phyloP scores from a whole-genome alignment of 2,888 invertebrate species.

The Lottia gigantea region DNA sequence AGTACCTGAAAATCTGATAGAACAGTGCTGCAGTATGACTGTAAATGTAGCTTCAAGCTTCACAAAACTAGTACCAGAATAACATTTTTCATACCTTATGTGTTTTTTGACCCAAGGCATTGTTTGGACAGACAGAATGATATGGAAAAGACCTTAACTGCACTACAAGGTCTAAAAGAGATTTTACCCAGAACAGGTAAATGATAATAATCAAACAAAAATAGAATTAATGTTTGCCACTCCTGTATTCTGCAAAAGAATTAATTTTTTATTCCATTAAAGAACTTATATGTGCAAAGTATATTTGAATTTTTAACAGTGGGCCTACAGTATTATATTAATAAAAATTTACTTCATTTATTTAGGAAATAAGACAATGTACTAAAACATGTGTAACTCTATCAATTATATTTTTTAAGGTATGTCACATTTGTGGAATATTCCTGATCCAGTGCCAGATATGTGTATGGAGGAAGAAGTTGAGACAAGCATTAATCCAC shows the following conservation, averaged over 20 bases:
- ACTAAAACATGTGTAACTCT: too few relatives aligned
- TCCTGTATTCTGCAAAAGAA: too few relatives aligned
- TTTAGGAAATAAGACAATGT: neutral
- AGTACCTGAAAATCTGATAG: too few relatives aligned
- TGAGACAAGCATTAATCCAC: neutral
- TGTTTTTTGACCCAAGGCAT: slow-evolving; percentile 15
- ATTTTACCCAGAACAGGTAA: slow-evolving; percentile 15
- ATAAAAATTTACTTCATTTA: slow-evolving; percentile 5
- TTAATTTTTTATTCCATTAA: too few relatives aligned
- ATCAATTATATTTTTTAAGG: slow-evolving; percentile 1
- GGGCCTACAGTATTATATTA: neutral
- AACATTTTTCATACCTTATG: too few relatives aligned
- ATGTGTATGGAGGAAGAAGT: neutral
- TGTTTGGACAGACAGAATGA: slow-evolving; percentile 11
- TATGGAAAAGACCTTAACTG: neutral
- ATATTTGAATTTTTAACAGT: too few relatives aligned
- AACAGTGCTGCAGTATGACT: too few relatives aligned
- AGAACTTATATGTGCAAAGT: too few relatives aligned
- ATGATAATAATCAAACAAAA: neutral
- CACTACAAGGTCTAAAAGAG: slow-evolving; percentile 10
- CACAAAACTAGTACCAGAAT: too few relatives aligned
- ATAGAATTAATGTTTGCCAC: too few relatives aligned
- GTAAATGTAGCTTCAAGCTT: too few relatives aligned
- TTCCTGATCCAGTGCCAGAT: slow-evolving; percentile 17
- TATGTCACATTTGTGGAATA: slow-evolving; percentile 19